Base-by-base conservation (phyloP, 1,140 invertebrate species). In the Trichomalopsis sarcophagae region DNA sequence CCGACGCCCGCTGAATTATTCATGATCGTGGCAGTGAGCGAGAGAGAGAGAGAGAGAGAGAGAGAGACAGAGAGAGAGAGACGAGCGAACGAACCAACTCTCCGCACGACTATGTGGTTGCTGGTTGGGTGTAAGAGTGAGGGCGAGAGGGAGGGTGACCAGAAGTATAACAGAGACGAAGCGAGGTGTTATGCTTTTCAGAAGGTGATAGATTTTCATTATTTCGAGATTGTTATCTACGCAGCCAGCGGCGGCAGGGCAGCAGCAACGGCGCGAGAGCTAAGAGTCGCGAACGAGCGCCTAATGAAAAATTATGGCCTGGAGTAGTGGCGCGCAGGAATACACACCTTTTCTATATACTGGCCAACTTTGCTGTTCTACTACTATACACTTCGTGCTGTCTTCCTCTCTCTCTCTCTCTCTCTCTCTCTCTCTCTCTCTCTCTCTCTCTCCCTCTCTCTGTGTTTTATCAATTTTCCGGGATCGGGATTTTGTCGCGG, bases 151-250 rank as follows among this genome's bases (percentile, higher is more conserved):
- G 9, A 40, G 50, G 33, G 17, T 47, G 47, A 40, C 5, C 10
- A 30, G 50, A 17, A 62, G n/a, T 44, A 68, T 1, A 55, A 14
- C 23, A 30, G 68, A 62, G 47, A 23, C n/a, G 30, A 23, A 9
- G 82, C 33, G 33, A 62, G 36, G n/a, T 81, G 80, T 85, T 82
- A 73, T 82, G 80, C 62, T 85, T 85, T 77, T 81, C 71, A 40
- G 27, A 36, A 73, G 17, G 66, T 86, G 85, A 86, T 86, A 83
- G 85, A 86, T 86, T 83, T 86, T 86, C 85, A 86, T 86, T 86
- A 86, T 79, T 83, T 79, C 71, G 50, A 27, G 79, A 86, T 86
- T 83, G 85, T 86, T 86, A 83, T 80, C 75, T 80, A 86, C 76
- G 68, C 21, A 81, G 7, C 10, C 21, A 3, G 10, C 68, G 3